phyloP scores from a whole-genome alignment of 2,113 vertebrate species.

The Lutjanus erythropterus region DNA sequence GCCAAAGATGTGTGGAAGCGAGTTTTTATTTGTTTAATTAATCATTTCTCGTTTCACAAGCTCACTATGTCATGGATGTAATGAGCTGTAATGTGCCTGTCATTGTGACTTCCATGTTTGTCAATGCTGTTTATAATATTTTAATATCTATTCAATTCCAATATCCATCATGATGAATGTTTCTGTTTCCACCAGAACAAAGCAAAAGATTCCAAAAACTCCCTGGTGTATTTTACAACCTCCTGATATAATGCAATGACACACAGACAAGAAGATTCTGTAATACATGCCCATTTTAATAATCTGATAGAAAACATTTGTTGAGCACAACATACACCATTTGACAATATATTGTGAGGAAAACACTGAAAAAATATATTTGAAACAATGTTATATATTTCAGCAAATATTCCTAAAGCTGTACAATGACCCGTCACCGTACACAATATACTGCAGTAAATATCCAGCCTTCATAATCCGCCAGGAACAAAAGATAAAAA shows the following conservation, averaged over 20 bases:
- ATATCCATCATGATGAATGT: no score
- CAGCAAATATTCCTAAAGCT: conserved; percentile 65
- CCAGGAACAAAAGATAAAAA: conserved; percentile 41
- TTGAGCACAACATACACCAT: conserved; percentile 93
- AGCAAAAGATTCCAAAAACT: no score
- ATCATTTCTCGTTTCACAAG: no score
- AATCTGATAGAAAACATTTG: conserved; percentile 94
- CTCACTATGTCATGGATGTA: no score
- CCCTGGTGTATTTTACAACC: no score
- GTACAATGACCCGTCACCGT: conserved; percentile 84
- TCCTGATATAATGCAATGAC: conserved; percentile 8
- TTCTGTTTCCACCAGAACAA: no score
- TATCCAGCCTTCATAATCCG: conserved; percentile 52
- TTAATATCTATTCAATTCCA: no score
- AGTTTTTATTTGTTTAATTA: no score
- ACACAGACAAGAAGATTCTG: background rate
- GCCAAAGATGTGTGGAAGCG: no score
- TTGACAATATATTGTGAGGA: conserved; percentile 91
- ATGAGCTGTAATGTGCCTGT: no score
- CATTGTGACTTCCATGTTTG: no score
- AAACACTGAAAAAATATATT: conserved; percentile 86
- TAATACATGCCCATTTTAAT: conserved; percentile 96
- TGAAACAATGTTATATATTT: conserved; percentile 75
- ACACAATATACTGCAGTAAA: conserved; percentile 63
- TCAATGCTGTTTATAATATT: no score